These are phyloP conservation scores for Epistrophella euchroma DNA, from an alignment of 2,888 invertebrate species.

Conservation along the genomic window DNA sequence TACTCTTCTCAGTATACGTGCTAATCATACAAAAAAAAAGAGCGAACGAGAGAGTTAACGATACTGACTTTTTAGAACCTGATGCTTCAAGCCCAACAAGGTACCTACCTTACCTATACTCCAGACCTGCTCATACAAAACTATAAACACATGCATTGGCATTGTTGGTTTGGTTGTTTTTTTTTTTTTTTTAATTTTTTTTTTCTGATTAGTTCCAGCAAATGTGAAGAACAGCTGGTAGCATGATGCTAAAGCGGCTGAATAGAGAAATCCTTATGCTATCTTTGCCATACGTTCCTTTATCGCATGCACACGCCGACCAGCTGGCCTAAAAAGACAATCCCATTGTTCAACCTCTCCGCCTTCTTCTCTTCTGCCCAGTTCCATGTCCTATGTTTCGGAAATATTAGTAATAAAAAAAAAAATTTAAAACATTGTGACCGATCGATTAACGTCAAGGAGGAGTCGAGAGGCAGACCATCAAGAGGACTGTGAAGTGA, in stretches of 20 bases:
- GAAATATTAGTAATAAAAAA: not conserved
- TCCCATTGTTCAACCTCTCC: slow-evolving; percentile 52
- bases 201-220: slow-evolving; percentile 30
- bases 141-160: slow-evolving; percentile 23
- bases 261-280: slow-evolving; percentile 63
- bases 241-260: slow-evolving; percentile 50
- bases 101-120: not conserved
- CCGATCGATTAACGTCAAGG: slow-evolving; percentile 72
- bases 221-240: slow-evolving; percentile 64
- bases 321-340: slow-evolving; percentile 45
- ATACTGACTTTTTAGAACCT: slow-evolving; percentile 41
- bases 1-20: slow-evolving; percentile 37
- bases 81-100: slow-evolving; percentile 18
- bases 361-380: not conserved
- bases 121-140: not conserved
- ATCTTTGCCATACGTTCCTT: slow-evolving; percentile 60
- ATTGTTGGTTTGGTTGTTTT: slow-evolving; percentile 1
- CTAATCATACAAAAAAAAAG: slow-evolving; percentile 31
- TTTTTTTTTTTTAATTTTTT: not conserved
- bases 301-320: slow-evolving; percentile 64
- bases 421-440: slow-evolving; percentile 36
- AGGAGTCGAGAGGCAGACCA: slow-evolving; percentile 38
- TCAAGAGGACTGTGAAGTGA: not conserved
- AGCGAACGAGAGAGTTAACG: slow-evolving; percentile 46
- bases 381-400: not conserved